Conservation (phyloP, 2,113 vertebrate genomes). For the Turdus rufiventris region DNA sequence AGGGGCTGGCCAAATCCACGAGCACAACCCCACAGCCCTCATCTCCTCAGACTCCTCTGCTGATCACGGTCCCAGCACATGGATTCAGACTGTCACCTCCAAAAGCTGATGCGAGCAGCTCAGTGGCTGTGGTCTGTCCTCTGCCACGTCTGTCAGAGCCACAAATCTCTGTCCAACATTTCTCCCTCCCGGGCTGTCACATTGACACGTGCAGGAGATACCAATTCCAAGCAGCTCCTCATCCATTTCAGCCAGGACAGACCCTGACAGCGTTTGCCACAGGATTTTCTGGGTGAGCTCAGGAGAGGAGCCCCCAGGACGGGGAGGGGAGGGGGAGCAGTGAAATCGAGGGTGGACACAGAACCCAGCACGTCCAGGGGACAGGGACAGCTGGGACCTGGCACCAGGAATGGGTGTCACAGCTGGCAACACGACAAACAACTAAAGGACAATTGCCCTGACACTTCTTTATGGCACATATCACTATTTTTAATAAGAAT, state of each 20-base stretch:
- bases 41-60: not conserved
- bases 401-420: not conserved
- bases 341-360: not conserved
- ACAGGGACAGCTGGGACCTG: not conserved
- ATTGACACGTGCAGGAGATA: not conserved
- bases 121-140: not conserved
- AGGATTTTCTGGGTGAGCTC: not conserved
- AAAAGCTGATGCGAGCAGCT: not conserved
- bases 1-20: not conserved
- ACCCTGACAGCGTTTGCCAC: not conserved
- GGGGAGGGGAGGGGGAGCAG: not conserved
- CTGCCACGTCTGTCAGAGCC: not conserved
- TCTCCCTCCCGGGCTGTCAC: not conserved
- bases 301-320: not conserved
- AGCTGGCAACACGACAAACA: slow-evolving; percentile 6
- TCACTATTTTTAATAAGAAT: slow-evolving; percentile 14
- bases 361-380: not conserved
- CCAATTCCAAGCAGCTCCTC: not conserved
- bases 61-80: not conserved
- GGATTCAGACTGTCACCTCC: not conserved
- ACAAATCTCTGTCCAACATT: not conserved
- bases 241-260: not conserved
- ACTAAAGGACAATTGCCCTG: slow-evolving; percentile 30
- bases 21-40: not conserved
- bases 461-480: slow-evolving; percentile 19